These are phyloP conservation scores for Aurelia aurita DNA, from an alignment of 30 jellyfish, hydroid and myxozoan genomes.

Conservation along the genomic window DNA sequence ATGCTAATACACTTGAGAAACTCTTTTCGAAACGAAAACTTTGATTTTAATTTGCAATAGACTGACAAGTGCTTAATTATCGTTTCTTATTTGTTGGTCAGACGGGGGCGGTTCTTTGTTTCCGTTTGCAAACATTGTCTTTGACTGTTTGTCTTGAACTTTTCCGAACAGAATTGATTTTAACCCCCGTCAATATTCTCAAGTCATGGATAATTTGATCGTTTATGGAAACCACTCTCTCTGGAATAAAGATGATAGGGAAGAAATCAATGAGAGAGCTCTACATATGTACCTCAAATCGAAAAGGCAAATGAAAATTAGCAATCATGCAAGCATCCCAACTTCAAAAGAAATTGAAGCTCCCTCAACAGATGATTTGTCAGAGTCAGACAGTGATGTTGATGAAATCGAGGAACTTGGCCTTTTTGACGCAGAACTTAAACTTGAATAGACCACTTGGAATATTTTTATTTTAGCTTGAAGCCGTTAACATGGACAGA, in stretches of 20 bases:
- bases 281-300: background rate
- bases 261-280: slow-evolving; percentile 25
- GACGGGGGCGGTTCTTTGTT: too few relatives aligned
- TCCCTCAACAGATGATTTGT: slow-evolving; percentile 30
- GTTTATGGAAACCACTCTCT: slow-evolving; percentile 43
- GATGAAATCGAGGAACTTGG: slow-evolving; percentile 22
- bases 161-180: too few relatives aligned
- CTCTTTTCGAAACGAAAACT: too few relatives aligned
- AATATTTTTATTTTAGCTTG: background rate
- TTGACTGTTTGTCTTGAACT: too few relatives aligned
- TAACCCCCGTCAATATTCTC: slow-evolving; percentile 12
- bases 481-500: too few relatives aligned
- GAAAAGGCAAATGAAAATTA: slow-evolving; percentile 14
- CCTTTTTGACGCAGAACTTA: slow-evolving; percentile 18
- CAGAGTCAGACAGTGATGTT: slow-evolving; percentile 34
- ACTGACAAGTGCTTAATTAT: too few relatives aligned
- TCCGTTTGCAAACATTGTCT: too few relatives aligned
- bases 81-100: too few relatives aligned
- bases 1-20: too few relatives aligned
- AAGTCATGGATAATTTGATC: slow-evolving; percentile 32
- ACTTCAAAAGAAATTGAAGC: slow-evolving; percentile 35
- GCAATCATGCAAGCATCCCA: background rate
- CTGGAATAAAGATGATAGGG: slow-evolving; percentile 46
- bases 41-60: too few relatives aligned
- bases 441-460: background rate